Percentiles rank a stretch among this genome's conserved stretches.
phyloP scores from a whole-genome alignment of 2,113 vertebrate species.

The Struthio camelus region DNA sequence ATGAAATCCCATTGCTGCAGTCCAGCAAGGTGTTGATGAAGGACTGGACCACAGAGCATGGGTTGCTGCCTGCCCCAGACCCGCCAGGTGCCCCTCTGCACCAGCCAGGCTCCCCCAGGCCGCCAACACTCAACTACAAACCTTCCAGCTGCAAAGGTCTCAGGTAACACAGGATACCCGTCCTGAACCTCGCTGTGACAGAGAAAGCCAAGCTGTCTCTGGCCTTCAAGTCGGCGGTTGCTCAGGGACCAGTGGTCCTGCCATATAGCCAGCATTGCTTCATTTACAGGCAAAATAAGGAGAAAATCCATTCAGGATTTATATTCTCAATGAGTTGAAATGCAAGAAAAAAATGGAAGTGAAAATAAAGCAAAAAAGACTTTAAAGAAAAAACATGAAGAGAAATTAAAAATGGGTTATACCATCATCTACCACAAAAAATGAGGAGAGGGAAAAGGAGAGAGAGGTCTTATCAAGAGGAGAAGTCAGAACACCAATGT shows the following conservation, averaged over 20 bases:
- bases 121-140: background rate
- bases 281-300: background rate
- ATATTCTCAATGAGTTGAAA: background rate
- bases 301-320: background rate
- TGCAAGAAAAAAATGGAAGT: background rate
- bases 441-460: background rate
- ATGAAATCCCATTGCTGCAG: background rate
- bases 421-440: background rate
- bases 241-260: background rate
- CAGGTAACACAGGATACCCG: background rate
- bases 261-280: background rate
- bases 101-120: too few species aligned
- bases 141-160: background rate
- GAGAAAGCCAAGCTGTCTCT: background rate
- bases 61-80: too few species aligned
- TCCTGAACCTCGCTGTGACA: background rate
- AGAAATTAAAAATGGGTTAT: background rate
- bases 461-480: background rate
- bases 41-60: background rate
- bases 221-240: background rate
- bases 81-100: too few species aligned
- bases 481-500: background rate
- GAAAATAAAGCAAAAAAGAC: background rate
- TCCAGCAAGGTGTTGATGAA: background rate
- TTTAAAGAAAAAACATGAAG: background rate